Evolutionary conservation across 2,888 invertebrate genomes (phyloP), one percentile per base, ranked within the genome.

Genomic region (Drosophila macrospina): DNA sequence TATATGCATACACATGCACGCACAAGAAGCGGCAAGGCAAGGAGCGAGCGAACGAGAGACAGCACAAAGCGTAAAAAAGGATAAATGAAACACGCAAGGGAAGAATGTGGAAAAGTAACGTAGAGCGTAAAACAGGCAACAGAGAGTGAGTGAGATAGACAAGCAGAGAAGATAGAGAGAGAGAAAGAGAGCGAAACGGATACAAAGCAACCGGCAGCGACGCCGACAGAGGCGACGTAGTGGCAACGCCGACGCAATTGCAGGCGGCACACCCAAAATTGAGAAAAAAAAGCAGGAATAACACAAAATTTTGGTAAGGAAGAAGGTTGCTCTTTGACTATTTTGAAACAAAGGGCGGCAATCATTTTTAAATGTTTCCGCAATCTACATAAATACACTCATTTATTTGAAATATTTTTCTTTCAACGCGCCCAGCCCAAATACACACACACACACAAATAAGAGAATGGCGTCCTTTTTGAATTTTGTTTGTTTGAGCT

Each of bases 241-340:
- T 89, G 90, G 86, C 90, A 90, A 83, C 83, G 88, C 83, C 83
- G 69, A 88, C 83, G 88, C 86, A 88, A 71, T 68, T 78, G 69
- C 72, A 83, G 85, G 83, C 83, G 89, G 89, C 89, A 90, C 89
- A 90, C 89, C 89, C 89, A 90, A 90, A 90, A 70, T 70, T 72
- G 51, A 67, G 60, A 44, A 86, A 82, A 55, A 85, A 79, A 78
- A 70, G 69, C 71, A 65, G 64, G 69, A 66, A 70, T 52, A 64
- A 69, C 60, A 57, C 64, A 72, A 72, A 56, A 54, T 70, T 61
- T 70, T 61, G 77, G 48, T 39, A 32, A 20, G 10, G 36, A 41
- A 36, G 48, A 54, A 39, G 13, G 11, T 11, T 28, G 15, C 6
- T n/a, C n/a, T 57, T 32, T 30, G 1, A 13, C 10, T 24, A 16